These are phyloP conservation scores for Sturmia bella DNA, from an alignment of 2,888 invertebrate species.

Conservation along the genomic window DNA sequence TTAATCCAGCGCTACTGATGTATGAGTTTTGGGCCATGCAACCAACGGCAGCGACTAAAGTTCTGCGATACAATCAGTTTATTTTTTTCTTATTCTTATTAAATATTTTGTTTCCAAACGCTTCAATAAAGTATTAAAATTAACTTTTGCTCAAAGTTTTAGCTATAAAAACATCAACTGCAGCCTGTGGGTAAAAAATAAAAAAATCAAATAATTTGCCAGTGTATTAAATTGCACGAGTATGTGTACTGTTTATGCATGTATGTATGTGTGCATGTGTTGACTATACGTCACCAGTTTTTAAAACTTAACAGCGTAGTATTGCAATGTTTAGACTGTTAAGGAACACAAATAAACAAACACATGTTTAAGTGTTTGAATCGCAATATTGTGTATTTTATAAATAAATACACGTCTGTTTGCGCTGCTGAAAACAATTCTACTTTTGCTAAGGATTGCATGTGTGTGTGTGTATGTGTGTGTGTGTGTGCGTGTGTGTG, in stretches of 20 bases:
- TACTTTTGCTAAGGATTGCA: neutral
- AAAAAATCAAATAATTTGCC: neutral
- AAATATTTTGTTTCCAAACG: too few relatives aligned
- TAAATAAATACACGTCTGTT: neutral
- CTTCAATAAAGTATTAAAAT: too few relatives aligned
- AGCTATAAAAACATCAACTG: too few relatives aligned
- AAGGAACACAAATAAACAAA: neutral
- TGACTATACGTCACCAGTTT: conserved; percentile 41
- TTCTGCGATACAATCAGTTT: too few relatives aligned
- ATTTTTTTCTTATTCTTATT: too few relatives aligned
- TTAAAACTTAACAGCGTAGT: conserved; percentile 15
- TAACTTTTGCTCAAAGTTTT: too few relatives aligned
- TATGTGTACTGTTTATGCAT: too few relatives aligned
- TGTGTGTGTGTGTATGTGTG: neutral
- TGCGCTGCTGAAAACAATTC: neutral
- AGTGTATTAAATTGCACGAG: neutral
- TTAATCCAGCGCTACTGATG: too few relatives aligned
- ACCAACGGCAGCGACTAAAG: too few relatives aligned
- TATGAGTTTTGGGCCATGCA: too few relatives aligned
- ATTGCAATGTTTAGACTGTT: conserved; percentile 9
- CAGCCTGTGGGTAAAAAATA: too few relatives aligned
- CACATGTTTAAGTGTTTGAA: conserved; percentile 13
- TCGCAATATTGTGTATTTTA: conserved; percentile 20
- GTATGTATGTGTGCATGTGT: neutral
- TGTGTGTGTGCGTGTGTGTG: neutral